phyloP scores from a whole-genome alignment of 2,797 vertebrate genomes.

The Bradypodion pumilum region DNA sequence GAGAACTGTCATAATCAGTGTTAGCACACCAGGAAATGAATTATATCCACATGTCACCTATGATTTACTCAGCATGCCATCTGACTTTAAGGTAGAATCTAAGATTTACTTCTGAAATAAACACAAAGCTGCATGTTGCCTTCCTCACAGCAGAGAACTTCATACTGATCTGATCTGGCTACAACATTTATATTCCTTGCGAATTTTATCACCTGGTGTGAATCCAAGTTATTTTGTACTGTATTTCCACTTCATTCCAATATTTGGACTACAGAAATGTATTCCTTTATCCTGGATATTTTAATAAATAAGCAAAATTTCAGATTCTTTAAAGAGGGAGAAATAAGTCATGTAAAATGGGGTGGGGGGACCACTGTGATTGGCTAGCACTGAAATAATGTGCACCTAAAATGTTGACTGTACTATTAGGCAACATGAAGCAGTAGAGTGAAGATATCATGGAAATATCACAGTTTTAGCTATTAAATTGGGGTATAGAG shows the following conservation, averaged over 20 bases:
- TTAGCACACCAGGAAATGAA: background rate
- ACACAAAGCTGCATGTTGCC: background rate
- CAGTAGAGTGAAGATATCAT: background rate
- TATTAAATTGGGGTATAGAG: no score
- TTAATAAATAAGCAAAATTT: background rate
- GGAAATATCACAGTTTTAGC: no score
- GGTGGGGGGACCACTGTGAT: background rate
- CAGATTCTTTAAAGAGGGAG: no score
- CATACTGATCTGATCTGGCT: background rate
- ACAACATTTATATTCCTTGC: conserved; percentile 28
- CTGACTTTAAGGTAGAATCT: background rate
- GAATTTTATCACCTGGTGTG: background rate
- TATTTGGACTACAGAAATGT: background rate
- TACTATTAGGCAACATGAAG: background rate
- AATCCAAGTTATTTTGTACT: background rate
- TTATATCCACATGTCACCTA: background rate
- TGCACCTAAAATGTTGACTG: background rate
- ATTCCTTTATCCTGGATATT: background rate
- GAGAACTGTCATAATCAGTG: background rate
- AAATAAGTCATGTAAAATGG: background rate
- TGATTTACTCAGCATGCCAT: background rate
- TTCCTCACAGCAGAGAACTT: background rate
- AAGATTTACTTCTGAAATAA: conserved; percentile 5
- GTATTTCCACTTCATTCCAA: background rate
- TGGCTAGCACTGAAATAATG: background rate